Evolutionary conservation across 2,113 vertebrate species (phyloP).

Genomic region (Apodemus speciosus): DNA sequence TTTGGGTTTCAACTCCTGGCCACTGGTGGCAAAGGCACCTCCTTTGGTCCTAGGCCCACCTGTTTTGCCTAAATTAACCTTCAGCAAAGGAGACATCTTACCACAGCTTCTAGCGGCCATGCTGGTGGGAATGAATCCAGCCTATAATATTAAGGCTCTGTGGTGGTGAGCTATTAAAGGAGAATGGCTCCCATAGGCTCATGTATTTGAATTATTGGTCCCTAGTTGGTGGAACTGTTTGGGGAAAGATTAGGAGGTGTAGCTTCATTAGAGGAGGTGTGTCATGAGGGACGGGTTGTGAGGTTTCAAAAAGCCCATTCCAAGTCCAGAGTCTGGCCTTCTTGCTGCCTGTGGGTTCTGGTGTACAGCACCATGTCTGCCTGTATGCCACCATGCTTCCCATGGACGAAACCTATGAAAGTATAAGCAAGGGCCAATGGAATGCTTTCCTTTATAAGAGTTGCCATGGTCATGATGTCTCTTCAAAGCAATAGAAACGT

Average conservation of each 20-base stretch:
- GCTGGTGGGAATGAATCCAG: background rate
- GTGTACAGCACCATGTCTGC: background rate
- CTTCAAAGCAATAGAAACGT: background rate
- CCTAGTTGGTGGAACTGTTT: background rate
- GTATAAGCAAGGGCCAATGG: background rate
- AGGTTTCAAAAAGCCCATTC: background rate
- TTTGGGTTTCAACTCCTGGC: constrained; percentile 38
- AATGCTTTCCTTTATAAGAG: background rate
- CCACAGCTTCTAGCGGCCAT: background rate
- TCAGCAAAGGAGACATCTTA: background rate
- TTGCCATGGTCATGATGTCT: too few relatives aligned
- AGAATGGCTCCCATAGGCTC: background rate
- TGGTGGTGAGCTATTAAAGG: background rate
- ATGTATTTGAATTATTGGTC: background rate
- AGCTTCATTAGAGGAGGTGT: background rate
- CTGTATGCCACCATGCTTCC: background rate
- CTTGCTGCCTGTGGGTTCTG: background rate
- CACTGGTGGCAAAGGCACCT: background rate
- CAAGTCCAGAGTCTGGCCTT: background rate
- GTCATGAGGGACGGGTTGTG: background rate
- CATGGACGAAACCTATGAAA: background rate
- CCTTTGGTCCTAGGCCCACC: background rate
- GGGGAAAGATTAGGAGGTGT: background rate
- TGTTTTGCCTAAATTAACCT: background rate
- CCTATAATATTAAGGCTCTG: background rate